Evolutionary conservation across 2,113 vertebrate genomes (phyloP).

Genomic region (Platichthys stellatus): DNA sequence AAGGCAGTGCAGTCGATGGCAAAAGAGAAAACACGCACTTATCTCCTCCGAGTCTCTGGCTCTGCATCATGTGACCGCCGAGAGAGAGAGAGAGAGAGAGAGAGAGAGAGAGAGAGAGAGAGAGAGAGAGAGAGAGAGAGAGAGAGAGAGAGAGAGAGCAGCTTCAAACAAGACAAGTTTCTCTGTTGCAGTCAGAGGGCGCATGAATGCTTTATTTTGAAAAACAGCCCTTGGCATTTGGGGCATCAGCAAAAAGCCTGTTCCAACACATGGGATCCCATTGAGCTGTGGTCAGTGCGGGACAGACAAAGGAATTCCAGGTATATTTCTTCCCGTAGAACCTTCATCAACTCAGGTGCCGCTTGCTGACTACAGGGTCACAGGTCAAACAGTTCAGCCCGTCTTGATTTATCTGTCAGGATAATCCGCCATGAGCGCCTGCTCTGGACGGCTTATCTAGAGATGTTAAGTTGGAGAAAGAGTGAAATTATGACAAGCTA

Average conservation of each 20-base stretch:
- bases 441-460: conserved; percentile 42
- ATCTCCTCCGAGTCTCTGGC: conserved; percentile 30
- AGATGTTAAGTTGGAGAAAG: conserved; percentile 24
- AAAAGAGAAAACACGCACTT: conserved; percentile 29
- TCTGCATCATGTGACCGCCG: conserved; percentile 36
- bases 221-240: conserved; percentile 38
- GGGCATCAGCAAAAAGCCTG: conserved; percentile 21
- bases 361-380: conserved; percentile 14
- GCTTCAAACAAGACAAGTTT: conserved; percentile 31
- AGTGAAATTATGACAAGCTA: conserved; percentile 30
- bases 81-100: conserved; percentile 1
- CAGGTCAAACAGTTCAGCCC: conserved; percentile 25
- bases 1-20: conserved; percentile 46
- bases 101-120: conserved; percentile 1
- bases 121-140: conserved; percentile 1
- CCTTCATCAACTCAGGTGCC: conserved; percentile 6
- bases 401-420: conserved; percentile 39
- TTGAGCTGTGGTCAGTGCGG: conserved; percentile 12
- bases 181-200: conserved; percentile 22
- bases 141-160: conserved; percentile 4
- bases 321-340: conserved; percentile 9
- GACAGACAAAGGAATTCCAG: conserved; percentile 12
- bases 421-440: conserved; percentile 30
- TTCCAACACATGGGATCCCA: conserved; percentile 11
- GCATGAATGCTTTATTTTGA: conserved; percentile 30